Base-by-base conservation (phyloP, 37 sponge, comb jelly and placozoan genomes). In the Petrosia ficiformis region DNA sequence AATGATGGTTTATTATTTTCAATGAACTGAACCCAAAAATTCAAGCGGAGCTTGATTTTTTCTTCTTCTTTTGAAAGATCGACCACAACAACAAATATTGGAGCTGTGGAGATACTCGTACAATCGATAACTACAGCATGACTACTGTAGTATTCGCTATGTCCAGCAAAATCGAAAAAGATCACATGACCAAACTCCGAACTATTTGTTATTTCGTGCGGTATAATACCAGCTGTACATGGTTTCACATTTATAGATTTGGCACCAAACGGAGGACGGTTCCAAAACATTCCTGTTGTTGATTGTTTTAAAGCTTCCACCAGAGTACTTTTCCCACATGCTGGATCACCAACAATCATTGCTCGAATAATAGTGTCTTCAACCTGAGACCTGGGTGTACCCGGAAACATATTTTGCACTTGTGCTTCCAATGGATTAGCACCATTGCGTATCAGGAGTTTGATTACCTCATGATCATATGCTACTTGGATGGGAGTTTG, bases 141-240 rank as follows among this genome's bases (percentile, higher is more conserved):
- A 59, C 79, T 78, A 6, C 78, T 65, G 69, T 85, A 66, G 70
- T 72, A 85, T 44, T 85, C 79, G 36, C 71, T 21, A 6, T 85
- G 85, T 0, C 85, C 85, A 22, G 85, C 85, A 78, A 85, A 85
- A 38, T 85, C 85, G 72, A 54, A 85, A 4, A 85, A 34, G 34
- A 85, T 39, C 1, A 85, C 68, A 16, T 72, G 48, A 11, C 85
- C 85, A 67, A 78, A 78, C 2, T 85, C 74, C 5, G 67, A 67
- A 40, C 79, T 78, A 28, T 42, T 5, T 4, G 77, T 58, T n/a
- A 67, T 71, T 39, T 76, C 65, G 21, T 54, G 56, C 2, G 85
- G 79, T 59, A 78, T 44, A 37, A 85, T 73, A 2, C 85, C 85
- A 59, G 79, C 79, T 2, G 85, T 85, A 34, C 38, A 57, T 3